Evolutionary conservation across 2,888 invertebrate genomes (phyloP), one percentile per base, ranked within the genome.

Genomic region (Conistra vaccinii): DNA sequence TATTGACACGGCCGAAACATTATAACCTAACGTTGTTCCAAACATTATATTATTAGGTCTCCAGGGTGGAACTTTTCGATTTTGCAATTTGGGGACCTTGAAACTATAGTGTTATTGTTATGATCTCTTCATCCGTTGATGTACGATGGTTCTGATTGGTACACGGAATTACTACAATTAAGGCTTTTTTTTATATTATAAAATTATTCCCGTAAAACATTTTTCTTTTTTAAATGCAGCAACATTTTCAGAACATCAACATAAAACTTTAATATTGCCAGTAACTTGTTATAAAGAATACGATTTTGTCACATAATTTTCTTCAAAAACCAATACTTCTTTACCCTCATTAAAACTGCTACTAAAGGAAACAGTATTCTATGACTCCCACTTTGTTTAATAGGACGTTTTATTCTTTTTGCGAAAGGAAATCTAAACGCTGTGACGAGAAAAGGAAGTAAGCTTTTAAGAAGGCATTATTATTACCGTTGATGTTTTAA

Each of bases 391-490:
- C 45, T 75, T 84, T 84, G 61, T 84, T 70, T 86, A 84, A 79
- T 73, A 78, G 32, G 55, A 29, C 45, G 53, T 66, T 70, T 76
- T 74, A 61, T 66, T 73, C 29, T 80, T 77, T 76, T 77, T 71
- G 32, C 32, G 32, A 74, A 45, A 69, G 73, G 65, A 75, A 86
- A 76, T 74, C 71, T 74, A 75, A 84, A 73, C 74, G 70, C 63
- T 75, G 60, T 70, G 63, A 76, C 55, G 39, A 75, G 32, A 62
- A 83, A 67, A 61, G 39, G 68, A 75, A 70, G 62, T 73, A 86
- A 86, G 72, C 86, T 80, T 84, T 86, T 84, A 86, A 84, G 84
- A 75, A 55, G 65, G 42, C 69, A 75, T 82, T 73, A 73, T 77
- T 86, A 69, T 76, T 80, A 61, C 65, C 51, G 69, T 57, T 73